phyloP scores from a whole-genome alignment of 2,888 invertebrate genomes.

The Chelonus formosanus region DNA sequence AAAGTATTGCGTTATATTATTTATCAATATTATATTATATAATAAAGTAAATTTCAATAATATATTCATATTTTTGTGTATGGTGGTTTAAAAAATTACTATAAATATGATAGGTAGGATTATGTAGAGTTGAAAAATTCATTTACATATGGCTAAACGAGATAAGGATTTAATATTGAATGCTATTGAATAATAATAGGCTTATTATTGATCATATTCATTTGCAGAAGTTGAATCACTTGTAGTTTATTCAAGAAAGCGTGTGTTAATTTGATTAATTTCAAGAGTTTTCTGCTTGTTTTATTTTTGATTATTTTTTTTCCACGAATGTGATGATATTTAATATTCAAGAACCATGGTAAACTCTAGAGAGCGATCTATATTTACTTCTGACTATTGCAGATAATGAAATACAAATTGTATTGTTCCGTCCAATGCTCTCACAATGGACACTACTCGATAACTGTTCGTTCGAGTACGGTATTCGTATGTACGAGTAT shows the following conservation, averaged over 20 bases:
- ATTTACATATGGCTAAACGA: conserved; percentile 14
- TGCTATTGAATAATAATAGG: background rate
- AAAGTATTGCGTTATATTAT: no score
- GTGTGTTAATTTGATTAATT: no score
- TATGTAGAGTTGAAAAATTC: conserved; percentile 16
- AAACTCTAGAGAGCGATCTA: conserved; percentile 3
- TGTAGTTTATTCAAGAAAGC: no score
- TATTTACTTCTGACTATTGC: conserved; percentile 21
- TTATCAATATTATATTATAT: background rate
- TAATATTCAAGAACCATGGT: conserved; percentile 1
- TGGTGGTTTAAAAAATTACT: conserved; percentile 15
- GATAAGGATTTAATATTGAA: background rate
- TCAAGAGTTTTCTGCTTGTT: background rate
- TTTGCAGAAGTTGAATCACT: no score
- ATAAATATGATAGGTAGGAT: conserved; percentile 16
- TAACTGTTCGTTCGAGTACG: conserved; percentile 9
- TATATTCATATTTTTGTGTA: conserved; percentile 12
- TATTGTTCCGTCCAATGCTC: conserved; percentile 11
- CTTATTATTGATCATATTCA: no score
- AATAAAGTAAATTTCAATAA: no score
- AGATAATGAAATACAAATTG: conserved; percentile 30
- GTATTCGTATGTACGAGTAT: conserved; percentile 2
- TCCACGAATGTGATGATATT: background rate
- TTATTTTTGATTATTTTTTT: background rate
- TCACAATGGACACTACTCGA: conserved; percentile 1